Evolutionary conservation across 2,113 vertebrate species (phyloP).

Genomic region (Irena cyanogastra): DNA sequence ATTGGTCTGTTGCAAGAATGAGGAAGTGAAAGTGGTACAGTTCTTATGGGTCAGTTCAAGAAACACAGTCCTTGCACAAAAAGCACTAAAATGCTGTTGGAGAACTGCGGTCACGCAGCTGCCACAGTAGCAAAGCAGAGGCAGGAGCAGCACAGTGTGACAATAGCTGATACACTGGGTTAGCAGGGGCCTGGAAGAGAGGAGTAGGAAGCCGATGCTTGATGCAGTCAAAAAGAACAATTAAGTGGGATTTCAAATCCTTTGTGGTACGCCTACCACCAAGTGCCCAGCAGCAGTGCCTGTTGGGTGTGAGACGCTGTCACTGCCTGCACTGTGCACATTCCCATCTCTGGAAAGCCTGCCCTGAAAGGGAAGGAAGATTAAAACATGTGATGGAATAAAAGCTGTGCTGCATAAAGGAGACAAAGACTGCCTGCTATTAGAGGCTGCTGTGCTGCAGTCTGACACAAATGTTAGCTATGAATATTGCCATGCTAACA

Average conservation of each 20-base stretch:
- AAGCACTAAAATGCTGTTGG: not conserved
- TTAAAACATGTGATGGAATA: not conserved
- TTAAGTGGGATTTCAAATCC: not conserved
- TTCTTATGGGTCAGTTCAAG: not conserved
- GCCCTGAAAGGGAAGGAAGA: not conserved
- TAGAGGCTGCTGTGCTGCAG: not conserved
- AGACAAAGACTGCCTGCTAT: not conserved
- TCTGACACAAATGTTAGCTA: not conserved
- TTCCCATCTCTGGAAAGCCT: not conserved
- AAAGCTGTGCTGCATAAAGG: not conserved
- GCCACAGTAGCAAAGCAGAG: not conserved
- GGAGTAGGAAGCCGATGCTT: not conserved
- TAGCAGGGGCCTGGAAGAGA: not conserved
- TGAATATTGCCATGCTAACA: rapidly evolving
- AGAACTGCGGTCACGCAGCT: not conserved
- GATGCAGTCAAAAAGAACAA: not conserved
- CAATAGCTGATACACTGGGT: not conserved
- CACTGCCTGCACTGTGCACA: not conserved
- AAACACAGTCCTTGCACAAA: rapidly evolving
- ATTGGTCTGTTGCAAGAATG: not conserved
- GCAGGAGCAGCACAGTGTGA: not conserved
- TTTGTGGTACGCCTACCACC: not conserved
- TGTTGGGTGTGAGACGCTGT: not conserved
- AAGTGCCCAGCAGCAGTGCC: not conserved
- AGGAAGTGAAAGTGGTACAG: not conserved